Conservation (phyloP, 1,140 invertebrate species). For the Anastrepha ludens region DNA sequence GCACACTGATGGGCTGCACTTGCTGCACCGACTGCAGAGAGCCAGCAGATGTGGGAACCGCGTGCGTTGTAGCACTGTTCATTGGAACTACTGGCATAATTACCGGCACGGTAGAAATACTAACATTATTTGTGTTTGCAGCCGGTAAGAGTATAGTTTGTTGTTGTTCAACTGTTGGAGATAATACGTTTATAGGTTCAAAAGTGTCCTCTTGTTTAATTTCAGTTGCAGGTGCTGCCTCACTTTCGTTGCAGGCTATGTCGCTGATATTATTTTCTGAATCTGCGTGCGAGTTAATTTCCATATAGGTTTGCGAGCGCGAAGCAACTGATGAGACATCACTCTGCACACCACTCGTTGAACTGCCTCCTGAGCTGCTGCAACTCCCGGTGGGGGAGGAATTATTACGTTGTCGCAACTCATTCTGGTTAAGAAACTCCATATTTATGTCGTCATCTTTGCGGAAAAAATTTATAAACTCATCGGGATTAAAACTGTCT, state of each 20-base stretch:
- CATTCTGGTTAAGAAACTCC: conserved; percentile 59
- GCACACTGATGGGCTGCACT: conserved; percentile 46
- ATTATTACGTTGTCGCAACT: conserved; percentile 63
- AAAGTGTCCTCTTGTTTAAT: not conserved
- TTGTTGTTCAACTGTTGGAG: not conserved
- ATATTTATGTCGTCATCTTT: conserved; percentile 60
- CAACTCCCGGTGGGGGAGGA: conserved; percentile 69
- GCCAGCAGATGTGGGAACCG: not conserved
- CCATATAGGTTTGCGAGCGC: conserved; percentile 24
- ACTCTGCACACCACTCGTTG: conserved; percentile 67
- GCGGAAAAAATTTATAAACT: conserved; percentile 62
- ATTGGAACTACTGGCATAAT: conserved; percentile 42
- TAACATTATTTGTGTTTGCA: not conserved
- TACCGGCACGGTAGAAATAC: not conserved
- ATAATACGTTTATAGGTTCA: not conserved
- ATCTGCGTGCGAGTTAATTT: not conserved
- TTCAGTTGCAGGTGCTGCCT: not conserved
- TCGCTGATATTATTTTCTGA: not conserved
- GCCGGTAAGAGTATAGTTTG: conserved; percentile 6
- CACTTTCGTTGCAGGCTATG: not conserved
- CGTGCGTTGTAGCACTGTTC: not conserved
- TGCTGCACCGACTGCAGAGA: not conserved
- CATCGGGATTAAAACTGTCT: conserved; percentile 59
- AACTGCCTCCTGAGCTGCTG: conserved; percentile 60
- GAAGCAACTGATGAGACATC: conserved; percentile 61